These are phyloP conservation scores for Neosalanx taihuensis DNA, from an alignment of 2,797 vertebrate genomes.

Conservation along the genomic window DNA sequence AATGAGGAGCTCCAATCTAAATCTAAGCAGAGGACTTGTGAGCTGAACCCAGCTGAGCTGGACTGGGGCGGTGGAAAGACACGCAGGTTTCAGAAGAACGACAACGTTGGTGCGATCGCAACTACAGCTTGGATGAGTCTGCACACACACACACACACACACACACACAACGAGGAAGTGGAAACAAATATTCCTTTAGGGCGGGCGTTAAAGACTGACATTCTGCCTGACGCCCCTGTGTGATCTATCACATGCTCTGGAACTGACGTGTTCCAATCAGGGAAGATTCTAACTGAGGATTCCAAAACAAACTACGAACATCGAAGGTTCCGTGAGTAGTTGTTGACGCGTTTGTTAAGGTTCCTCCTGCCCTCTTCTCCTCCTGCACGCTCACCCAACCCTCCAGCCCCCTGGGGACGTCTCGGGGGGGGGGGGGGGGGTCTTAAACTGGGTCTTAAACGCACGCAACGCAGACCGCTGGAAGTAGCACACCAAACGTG, in stretches of 20 bases:
- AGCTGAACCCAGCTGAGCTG: not conserved
- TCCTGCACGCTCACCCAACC: not conserved
- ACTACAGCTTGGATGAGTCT: not conserved
- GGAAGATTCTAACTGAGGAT: not conserved
- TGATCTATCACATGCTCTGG: constrained; percentile 8
- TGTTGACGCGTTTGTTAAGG: constrained; percentile 2
- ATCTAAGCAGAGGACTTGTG: not conserved
- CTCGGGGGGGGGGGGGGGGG: constrained; percentile 17
- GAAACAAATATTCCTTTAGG: constrained; percentile 18
- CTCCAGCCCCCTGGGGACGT: constrained; percentile 2
- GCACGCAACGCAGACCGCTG: not conserved
- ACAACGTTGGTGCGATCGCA: constrained; percentile 18
- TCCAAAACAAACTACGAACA: too few relatives aligned
- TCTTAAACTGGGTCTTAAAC: too few relatives aligned
- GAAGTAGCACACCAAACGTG: constrained; percentile 9
- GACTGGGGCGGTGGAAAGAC: constrained; percentile 8
- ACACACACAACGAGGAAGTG: constrained; percentile 24
- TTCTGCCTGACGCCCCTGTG: constrained; percentile 1
- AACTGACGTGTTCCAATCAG: not conserved
- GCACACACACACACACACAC: too few relatives aligned
- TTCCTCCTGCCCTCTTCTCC: not conserved
- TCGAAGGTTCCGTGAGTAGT: not conserved
- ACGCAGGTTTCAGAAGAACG: constrained; percentile 13
- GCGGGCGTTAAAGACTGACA: constrained; percentile 25
- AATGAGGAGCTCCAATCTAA: constrained; percentile 22